These are phyloP conservation scores for Diaphora mendica DNA, from an alignment of 2,888 invertebrate species.

Conservation along the genomic window DNA sequence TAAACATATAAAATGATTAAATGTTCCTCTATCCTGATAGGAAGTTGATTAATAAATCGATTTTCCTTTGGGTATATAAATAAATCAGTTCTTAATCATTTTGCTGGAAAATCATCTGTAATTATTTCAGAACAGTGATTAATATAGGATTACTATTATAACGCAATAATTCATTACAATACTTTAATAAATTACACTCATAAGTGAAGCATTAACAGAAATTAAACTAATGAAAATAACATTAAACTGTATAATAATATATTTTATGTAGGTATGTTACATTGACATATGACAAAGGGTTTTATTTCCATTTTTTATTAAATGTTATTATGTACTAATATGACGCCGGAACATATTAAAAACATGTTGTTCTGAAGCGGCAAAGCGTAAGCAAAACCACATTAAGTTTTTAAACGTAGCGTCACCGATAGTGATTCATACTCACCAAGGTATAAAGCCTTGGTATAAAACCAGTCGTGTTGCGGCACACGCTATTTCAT, in stretches of 20 bases:
- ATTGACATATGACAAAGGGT: neutral
- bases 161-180: neutral
- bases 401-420: constrained; percentile 17
- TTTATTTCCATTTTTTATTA: neutral
- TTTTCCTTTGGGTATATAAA: neutral
- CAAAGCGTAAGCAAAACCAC: constrained; percentile 18
- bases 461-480: constrained; percentile 59
- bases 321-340: neutral
- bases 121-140: neutral
- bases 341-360: constrained; percentile 10
- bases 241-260: neutral
- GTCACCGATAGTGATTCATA: constrained; percentile 37
- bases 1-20: neutral
- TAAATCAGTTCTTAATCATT: neutral
- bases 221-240: neutral
- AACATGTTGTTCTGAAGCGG: constrained; percentile 18
- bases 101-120: neutral
- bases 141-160: neutral
- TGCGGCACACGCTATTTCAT: constrained; percentile 68
- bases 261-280: neutral
- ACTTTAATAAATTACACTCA: neutral
- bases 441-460: constrained; percentile 35
- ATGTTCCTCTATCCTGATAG: neutral
- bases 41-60: neutral
- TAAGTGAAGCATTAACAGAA: neutral